Conservation (phyloP, 2,888 invertebrate species). For the Nysson spinosus region DNA sequence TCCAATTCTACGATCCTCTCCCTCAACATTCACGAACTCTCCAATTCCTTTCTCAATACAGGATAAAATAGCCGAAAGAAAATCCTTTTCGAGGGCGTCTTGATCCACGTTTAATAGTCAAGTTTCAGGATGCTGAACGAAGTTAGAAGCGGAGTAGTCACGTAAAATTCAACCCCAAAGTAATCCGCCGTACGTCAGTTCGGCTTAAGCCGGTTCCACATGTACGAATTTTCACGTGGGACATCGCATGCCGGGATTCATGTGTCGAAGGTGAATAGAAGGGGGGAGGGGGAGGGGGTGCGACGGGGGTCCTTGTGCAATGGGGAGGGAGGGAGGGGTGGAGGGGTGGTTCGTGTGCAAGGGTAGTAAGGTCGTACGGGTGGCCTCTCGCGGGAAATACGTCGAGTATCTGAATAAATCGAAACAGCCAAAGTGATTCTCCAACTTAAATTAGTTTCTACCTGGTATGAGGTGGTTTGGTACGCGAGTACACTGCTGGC, state of each 20-base stretch:
- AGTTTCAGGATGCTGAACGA: constrained; percentile 25
- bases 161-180: no score
- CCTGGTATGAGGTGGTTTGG: constrained; percentile 55
- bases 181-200: constrained; percentile 25
- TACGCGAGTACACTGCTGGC: constrained; percentile 4
- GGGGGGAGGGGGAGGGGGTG: background rate
- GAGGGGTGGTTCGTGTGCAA: constrained; percentile 12
- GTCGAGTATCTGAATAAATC: constrained; percentile 75
- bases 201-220: constrained; percentile 32
- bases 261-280: constrained; percentile 42
- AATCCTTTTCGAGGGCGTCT: no score
- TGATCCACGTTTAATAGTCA: no score
- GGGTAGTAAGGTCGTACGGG: constrained; percentile 46
- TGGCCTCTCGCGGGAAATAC: constrained; percentile 72
- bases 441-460: constrained; percentile 76
- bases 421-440: constrained; percentile 76
- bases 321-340: constrained; percentile 8
- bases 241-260: constrained; percentile 39
- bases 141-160: no score
- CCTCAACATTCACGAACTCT: no score
- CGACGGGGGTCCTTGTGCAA: no score
- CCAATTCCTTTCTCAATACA: no score
- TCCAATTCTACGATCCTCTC: no score
- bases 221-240: constrained; percentile 37
- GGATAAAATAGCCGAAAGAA: no score